These are phyloP conservation scores for Agrochola lota DNA, from an alignment of 2,888 invertebrate genomes.

Conservation along the genomic window DNA sequence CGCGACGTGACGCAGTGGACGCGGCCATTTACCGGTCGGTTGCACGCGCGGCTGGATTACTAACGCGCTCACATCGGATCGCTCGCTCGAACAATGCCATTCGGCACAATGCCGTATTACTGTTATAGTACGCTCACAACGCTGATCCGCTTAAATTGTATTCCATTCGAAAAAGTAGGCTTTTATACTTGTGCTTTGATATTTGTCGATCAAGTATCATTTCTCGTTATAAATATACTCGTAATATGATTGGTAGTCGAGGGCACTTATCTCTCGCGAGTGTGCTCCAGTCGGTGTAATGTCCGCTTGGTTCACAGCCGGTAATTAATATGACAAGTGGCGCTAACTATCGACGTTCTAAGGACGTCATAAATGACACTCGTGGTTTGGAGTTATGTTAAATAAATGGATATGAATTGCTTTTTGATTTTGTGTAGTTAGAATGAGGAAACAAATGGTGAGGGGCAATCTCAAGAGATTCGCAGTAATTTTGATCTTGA, in stretches of 20 bases:
- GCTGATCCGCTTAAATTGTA: slow-evolving; percentile 51
- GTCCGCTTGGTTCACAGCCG: slow-evolving; percentile 11
- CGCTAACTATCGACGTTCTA: slow-evolving; percentile 39
- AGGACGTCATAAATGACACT: slow-evolving; percentile 34
- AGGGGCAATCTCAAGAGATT: neutral
- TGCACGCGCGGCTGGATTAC: slow-evolving; percentile 21
- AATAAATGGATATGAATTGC: slow-evolving; percentile 17
- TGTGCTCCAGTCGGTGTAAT: neutral
- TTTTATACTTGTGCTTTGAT: slow-evolving; percentile 29
- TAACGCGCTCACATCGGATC: slow-evolving; percentile 15
- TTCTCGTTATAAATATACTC: slow-evolving; percentile 5
- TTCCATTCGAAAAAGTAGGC: slow-evolving; percentile 40
- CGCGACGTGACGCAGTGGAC: neutral
- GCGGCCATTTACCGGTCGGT: slow-evolving; percentile 29
- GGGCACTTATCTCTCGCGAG: slow-evolving; percentile 12
- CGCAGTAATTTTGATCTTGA: neutral
- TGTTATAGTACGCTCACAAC: slow-evolving; percentile 25
- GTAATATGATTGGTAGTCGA: slow-evolving; percentile 1
- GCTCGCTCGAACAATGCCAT: slow-evolving; percentile 43
- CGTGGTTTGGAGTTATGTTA: slow-evolving; percentile 5
- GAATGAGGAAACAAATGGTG: neutral
- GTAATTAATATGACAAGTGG: slow-evolving; percentile 48
- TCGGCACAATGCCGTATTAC: slow-evolving; percentile 45
- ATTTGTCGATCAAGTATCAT: slow-evolving; percentile 37
- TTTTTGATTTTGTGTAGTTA: slow-evolving; percentile 11